Evolutionary conservation across 53 echinoderm and acorn worm species (phyloP).

Genomic region (Antedon mediterranea): DNA sequence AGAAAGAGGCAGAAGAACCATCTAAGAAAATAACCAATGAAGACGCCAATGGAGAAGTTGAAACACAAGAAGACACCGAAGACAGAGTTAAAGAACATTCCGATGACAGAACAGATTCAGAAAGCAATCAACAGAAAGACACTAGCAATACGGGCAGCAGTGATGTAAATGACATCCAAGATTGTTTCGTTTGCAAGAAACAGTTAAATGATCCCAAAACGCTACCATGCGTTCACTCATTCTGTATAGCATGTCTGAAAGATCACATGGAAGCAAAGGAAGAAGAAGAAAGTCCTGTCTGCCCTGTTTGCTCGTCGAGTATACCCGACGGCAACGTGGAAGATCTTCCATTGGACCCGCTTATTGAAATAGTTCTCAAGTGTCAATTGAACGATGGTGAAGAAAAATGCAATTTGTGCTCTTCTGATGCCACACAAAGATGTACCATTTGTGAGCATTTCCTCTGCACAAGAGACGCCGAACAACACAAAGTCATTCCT

Average conservation of each 20-base stretch:
- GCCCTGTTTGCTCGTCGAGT: not conserved
- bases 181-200: not conserved
- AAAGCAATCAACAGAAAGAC: not conserved
- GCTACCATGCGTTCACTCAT: not conserved
- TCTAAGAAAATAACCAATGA: no score
- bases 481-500: not conserved
- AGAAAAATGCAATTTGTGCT: not conserved
- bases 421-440: not conserved
- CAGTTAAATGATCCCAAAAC: not conserved
- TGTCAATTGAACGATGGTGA: not conserved
- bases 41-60: no score
- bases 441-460: not conserved
- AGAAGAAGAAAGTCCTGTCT: not conserved
- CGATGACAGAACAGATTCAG: not conserved
- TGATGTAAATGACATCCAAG: not conserved
- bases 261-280: not conserved
- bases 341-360: not conserved
- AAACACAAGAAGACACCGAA: no score
- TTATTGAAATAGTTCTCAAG: not conserved
- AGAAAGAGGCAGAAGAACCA: not conserved
- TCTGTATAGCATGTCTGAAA: not conserved
- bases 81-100: no score
- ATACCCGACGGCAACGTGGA: not conserved
- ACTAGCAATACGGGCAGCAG: not conserved
- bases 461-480: not conserved